Percentiles rank a stretch among this genome's conserved stretches.
phyloP scores from a whole-genome alignment of 35 echinoderm and acorn worm species.

The Hemicentrotus pulcherrimus region DNA sequence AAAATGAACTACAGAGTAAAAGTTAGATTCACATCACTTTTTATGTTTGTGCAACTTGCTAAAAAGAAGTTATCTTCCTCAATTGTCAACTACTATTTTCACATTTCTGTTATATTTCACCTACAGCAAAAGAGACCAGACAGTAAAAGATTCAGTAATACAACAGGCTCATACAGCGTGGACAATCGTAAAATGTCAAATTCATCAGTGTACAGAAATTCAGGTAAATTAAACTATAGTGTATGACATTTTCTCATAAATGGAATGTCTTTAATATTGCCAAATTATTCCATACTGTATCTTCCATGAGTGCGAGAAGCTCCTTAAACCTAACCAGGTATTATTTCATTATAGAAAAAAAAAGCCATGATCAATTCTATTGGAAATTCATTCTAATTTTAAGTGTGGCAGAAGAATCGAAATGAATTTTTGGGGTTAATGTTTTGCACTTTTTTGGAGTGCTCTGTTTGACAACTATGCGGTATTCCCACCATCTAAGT shows the following conservation, averaged over 20 bases:
- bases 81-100: neutral
- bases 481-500: no score
- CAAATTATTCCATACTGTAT: neutral
- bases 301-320: neutral
- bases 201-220: slow-evolving; percentile 70
- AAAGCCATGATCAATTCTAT: no score
- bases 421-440: no score
- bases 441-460: no score
- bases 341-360: no score
- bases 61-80: no score
- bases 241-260: neutral
- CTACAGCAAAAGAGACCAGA: slow-evolving; percentile 57
- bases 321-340: neutral
- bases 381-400: no score
- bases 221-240: slow-evolving; percentile 35
- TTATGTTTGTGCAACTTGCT: no score
- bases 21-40: no score
- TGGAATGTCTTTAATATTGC: neutral
- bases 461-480: no score
- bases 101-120: neutral
- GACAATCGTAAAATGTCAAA: slow-evolving; percentile 65
- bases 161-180: slow-evolving; percentile 71
- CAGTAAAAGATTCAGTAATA: slow-evolving; percentile 78
- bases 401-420: no score
- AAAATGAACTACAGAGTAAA: no score